Conservation (phyloP, 2,797 vertebrate species). For the Acrossocheilus fasciatus region DNA sequence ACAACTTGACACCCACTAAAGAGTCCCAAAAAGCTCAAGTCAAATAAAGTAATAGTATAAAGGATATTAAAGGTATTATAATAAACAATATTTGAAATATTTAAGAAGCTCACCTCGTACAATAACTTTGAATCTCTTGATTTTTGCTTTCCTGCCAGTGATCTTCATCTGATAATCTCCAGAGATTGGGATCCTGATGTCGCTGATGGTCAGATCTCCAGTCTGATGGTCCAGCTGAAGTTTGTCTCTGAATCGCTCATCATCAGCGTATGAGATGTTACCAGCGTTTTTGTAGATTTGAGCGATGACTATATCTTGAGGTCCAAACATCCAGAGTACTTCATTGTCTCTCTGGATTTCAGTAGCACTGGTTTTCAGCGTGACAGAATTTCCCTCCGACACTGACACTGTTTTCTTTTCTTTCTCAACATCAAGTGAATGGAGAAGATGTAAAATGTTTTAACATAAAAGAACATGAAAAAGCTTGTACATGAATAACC, state of each 20-base stretch:
- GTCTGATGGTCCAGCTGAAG: background rate
- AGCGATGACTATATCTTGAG: background rate
- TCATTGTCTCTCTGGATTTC: background rate
- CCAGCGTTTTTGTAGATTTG: background rate
- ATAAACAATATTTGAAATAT: background rate
- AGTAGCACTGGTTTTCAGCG: background rate
- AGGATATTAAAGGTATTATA: background rate
- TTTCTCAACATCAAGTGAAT: background rate
- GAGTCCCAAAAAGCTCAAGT: background rate
- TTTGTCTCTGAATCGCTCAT: background rate
- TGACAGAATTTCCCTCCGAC: background rate
- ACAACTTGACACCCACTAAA: background rate
- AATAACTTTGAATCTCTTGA: background rate
- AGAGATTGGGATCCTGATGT: background rate
- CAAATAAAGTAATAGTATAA: background rate
- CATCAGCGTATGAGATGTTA: rapidly evolving
- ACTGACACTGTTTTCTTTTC: background rate
- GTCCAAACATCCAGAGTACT: slow-evolving; percentile 4
- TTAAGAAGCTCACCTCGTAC: background rate
- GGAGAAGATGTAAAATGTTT: no score
- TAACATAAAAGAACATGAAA: no score
- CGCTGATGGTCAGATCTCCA: slow-evolving; percentile 9
- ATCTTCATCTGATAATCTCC: background rate
- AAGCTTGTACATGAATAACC: background rate
- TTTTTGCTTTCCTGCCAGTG: background rate